Conservation (phyloP, 2,113 vertebrate genomes). For the Pygoscelis adeliae region DNA sequence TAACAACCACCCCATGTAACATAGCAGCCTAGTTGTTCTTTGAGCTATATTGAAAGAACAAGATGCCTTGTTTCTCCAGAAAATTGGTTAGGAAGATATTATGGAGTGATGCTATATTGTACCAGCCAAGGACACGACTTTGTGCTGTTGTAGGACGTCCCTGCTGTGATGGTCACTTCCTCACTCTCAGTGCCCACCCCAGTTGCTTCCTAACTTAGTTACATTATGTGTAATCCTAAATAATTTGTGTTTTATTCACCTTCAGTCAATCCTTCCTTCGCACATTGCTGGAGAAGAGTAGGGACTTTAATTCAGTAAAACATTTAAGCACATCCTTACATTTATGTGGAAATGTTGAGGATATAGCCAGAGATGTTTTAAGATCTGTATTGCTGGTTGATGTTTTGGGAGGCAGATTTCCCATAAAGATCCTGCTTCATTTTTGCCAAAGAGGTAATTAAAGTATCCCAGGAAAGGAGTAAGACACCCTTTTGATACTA, state of each 20-base stretch:
- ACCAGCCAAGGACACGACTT: not conserved
- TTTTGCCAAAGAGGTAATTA: not conserved
- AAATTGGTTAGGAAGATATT: not conserved
- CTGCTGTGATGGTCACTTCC: not conserved
- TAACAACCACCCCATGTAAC: not conserved
- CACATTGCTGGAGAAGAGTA: not conserved
- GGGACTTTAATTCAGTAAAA: not conserved
- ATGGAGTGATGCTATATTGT: not conserved
- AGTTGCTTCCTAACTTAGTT: not conserved
- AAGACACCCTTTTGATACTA: not conserved
- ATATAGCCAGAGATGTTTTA: not conserved
- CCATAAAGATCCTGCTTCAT: not conserved
- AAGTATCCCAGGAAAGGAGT: not conserved
- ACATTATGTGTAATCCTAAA: not conserved
- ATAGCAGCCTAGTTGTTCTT: not conserved
- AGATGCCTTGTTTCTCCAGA: not conserved
- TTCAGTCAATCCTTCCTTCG: not conserved
- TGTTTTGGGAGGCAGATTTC: not conserved
- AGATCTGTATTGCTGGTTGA: not conserved
- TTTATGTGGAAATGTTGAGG: not conserved
- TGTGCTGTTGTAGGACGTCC: fast-evolving
- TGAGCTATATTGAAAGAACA: not conserved
- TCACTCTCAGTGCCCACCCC: not conserved
- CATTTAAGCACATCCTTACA: not conserved
- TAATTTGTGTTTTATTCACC: not conserved